Percentiles rank a stretch among this genome's conserved stretches.
Conservation (phyloP, 2,888 invertebrate genomes). For the Aleiodes testaceus region DNA sequence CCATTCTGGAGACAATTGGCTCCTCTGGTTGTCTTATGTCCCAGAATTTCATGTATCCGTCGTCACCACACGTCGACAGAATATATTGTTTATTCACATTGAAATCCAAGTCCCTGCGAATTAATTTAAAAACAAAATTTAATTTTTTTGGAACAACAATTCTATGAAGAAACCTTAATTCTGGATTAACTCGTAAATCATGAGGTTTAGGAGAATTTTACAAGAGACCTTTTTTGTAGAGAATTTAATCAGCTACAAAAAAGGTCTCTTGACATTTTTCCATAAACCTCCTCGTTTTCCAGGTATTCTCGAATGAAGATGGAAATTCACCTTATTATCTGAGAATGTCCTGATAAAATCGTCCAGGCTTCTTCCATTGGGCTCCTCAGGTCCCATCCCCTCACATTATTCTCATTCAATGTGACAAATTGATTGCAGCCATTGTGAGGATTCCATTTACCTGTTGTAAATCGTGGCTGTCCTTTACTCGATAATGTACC, state of each 20-base stretch:
- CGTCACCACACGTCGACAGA: slow-evolving; percentile 95
- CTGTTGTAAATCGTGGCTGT: slow-evolving; percentile 85
- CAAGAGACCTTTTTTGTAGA: too few species aligned
- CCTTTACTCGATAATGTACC: slow-evolving; percentile 79
- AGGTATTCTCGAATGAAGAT: too few species aligned
- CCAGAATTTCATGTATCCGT: slow-evolving; percentile 96
- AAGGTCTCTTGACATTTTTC: too few species aligned
- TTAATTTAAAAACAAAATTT: background rate
- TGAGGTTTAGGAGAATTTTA: too few species aligned
- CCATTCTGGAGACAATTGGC: slow-evolving; percentile 85
- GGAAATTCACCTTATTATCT: slow-evolving; percentile 78
- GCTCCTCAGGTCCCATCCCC: slow-evolving; percentile 89
- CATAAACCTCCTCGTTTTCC: too few species aligned
- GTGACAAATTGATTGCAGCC: slow-evolving; percentile 89
- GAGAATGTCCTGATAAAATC: slow-evolving; percentile 91
- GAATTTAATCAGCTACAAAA: too few species aligned
- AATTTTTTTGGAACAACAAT: background rate
- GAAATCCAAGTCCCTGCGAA: slow-evolving; percentile 88
- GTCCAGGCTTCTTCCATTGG: slow-evolving; percentile 85
- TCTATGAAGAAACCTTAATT: slow-evolving; percentile 6
- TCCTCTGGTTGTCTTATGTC: slow-evolving; percentile 88
- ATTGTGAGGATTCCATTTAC: slow-evolving; percentile 97
- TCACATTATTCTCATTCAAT: slow-evolving; percentile 88
- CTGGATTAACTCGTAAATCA: slow-evolving; percentile 14
- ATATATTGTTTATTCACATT: slow-evolving; percentile 98